Evolutionary conservation across 2,113 vertebrate genomes (phyloP).

Genomic region (Pseudopipra pipra): DNA sequence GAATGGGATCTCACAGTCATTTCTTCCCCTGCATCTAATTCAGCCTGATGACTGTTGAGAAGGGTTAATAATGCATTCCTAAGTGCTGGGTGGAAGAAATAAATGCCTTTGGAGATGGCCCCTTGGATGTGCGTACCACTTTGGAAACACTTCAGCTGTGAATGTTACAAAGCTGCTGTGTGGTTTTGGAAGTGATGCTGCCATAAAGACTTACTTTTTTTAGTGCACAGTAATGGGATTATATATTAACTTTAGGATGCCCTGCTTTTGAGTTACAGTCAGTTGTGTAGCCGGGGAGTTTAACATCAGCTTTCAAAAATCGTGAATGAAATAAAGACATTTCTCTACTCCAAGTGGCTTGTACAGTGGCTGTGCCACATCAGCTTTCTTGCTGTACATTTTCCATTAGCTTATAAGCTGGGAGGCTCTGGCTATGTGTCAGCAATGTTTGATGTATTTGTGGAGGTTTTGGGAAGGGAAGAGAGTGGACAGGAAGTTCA

Average conservation of each 20-base stretch:
- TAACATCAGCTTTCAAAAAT: neutral
- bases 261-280: neutral
- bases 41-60: neutral
- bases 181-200: neutral
- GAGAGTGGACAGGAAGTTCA: neutral
- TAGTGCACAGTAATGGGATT: neutral
- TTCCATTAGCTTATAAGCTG: neutral
- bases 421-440: neutral
- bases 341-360: neutral
- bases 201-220: neutral
- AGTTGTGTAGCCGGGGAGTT: neutral
- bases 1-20: neutral
- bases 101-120: neutral
- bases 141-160: neutral
- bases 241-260: neutral
- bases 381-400: neutral
- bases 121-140: neutral
- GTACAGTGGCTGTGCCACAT: neutral
- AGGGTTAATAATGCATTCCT: neutral
- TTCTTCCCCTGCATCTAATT: neutral
- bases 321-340: neutral
- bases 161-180: fast-evolving
- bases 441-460: neutral
- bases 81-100: neutral
- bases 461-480: neutral